Evolutionary conservation across 2,888 invertebrate species (phyloP), one percentile per base, ranked within the genome.

Genomic region (Siphonodentalium dalli): DNA sequence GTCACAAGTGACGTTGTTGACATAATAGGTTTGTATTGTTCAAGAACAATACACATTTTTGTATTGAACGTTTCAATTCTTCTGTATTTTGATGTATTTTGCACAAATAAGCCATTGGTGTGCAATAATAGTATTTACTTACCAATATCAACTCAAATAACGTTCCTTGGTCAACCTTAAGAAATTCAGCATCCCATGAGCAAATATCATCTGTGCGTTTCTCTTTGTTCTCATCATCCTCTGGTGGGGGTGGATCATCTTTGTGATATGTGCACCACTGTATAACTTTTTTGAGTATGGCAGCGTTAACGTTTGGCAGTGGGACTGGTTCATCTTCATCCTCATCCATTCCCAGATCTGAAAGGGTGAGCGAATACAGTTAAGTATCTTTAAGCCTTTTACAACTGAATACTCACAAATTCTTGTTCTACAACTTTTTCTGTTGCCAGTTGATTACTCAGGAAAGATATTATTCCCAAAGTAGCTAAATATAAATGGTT

Each of bases 151-250:
- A 84, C 84, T 97, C 97, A 80, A 96, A 97, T 13, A 98, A 84
- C 1, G 96, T 97, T 42, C 80, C 80, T 64, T 80, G 80, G 53
- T 80, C 80, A 28, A 98, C 97, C 86, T 99, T 99, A 8, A 99
- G 84, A 77, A 99, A 99, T 81, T 99, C 98, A 0, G 95, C 93
- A 85, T 99, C 99, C 99, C 99, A 99, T 0, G 94, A 93, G 23
- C 93, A 93, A 67, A 99, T 99, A 78, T 99, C 98, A 80, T 99
- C 98, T 0, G 98, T 98, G n/a, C 98, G 86, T 77, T 97, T 98
- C 82, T 93, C 94, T 79, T 98, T 97, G 76, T 97, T 96, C 73
- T 99, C 97, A 82, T 96, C 96, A 8, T 94, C 91, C 72, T 93
- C 89, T 51, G 94, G 92, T 23, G 95, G 93, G 20, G 84, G 82